Evolutionary conservation across 2,113 vertebrate species (phyloP), one percentile per base, ranked within the genome.

Genomic region (Terrapene triunguis): DNA sequence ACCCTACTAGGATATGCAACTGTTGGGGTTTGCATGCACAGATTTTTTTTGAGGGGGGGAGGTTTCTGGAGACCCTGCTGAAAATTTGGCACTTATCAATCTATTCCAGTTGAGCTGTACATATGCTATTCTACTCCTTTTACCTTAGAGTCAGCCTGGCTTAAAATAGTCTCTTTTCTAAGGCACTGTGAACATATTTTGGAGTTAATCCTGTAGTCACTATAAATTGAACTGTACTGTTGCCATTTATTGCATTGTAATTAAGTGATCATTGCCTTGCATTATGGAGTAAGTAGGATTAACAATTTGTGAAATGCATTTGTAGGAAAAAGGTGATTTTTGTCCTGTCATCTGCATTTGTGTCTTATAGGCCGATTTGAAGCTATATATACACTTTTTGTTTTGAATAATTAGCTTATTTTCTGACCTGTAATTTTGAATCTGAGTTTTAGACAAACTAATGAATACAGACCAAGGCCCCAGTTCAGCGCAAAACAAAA

Each of bases 131-230:
- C 72, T 76, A 21, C 22, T 32, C n/a, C 48, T 17, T 35, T 54
- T 55, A 12, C 69, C 32, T 21, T 53, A 0, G 13, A 4, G 59
- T 14, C 1, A 1, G 6, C 17, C 38, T 9, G 80, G 6, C 35
- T 5, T 6, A 57, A 55, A 3, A 24, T 14, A 22, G 1, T 2
- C 5, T 1, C 25, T 1, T 35, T 0, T 74, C 4, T 4, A 16
- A 48, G 69, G 72, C 5, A 6, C 44, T 74, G 55, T 10, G 74
- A 69, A 6, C 1, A 32, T 47, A 0, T n/a, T 12, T 88, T 17
- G 78, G 53, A 65, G 84, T 55, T 38, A 76, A 38, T 8, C 21
- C 19, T 1, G 65, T 80, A 78, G 54, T 50, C 57, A 8, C 16
- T 1, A 0, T 3, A 54, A 32, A 12, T 62, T 1, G 51, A 80